Percentiles rank a stretch among this genome's conserved stretches.
Conservation (phyloP, 2,888 invertebrate genomes). For the Agrochola lota region DNA sequence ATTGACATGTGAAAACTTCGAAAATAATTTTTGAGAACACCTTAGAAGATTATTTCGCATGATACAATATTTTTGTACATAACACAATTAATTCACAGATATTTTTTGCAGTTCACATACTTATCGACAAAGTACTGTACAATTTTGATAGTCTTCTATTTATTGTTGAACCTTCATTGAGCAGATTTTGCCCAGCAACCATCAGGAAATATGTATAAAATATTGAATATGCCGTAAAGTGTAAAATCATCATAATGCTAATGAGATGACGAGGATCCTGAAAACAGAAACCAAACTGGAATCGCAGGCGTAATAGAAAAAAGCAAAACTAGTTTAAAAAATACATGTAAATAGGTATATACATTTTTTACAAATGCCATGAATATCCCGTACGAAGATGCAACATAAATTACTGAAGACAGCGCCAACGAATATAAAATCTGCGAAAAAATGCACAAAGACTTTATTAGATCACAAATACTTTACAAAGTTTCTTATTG, state of each 20-base stretch:
- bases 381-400: conserved; percentile 14
- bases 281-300: neutral
- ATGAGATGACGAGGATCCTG: neutral
- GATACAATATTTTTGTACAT: too few relatives aligned
- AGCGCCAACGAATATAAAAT: conserved; percentile 24
- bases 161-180: conserved; percentile 15
- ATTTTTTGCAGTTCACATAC: conserved; percentile 23
- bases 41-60: too few relatives aligned
- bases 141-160: conserved; percentile 26
- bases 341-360: neutral
- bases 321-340: neutral
- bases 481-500: neutral
- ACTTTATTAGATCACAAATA: neutral
- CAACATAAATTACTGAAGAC: neutral
- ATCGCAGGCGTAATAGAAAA: neutral
- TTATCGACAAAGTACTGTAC: conserved; percentile 9
- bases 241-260: neutral
- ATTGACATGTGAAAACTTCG: neutral
- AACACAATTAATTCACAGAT: neutral
- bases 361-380: conserved; percentile 9
- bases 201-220: conserved; percentile 15
- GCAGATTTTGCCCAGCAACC: conserved; percentile 41
- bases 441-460: conserved; percentile 9
- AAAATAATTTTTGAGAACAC: too few relatives aligned
- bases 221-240: neutral